Evolutionary conservation across 2,888 invertebrate species (phyloP).

Genomic region (Napeogenes sylphis): DNA sequence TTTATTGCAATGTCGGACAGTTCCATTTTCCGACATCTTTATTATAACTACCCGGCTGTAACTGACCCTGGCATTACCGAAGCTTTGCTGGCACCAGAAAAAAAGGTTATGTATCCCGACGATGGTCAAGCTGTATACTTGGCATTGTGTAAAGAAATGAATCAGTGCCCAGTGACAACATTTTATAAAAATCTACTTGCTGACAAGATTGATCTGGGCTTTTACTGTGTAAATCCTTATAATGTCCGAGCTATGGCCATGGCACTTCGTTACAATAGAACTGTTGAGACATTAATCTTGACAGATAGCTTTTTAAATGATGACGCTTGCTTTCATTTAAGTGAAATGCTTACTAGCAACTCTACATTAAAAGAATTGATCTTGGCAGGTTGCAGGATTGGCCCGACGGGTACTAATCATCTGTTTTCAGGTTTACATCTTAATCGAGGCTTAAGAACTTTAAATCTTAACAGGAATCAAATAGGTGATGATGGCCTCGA

Average conservation of each 20-base stretch:
- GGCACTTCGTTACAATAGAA: constrained; percentile 50
- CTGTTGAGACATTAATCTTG: constrained; percentile 47
- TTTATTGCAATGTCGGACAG: constrained; percentile 54
- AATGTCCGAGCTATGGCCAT: constrained; percentile 55
- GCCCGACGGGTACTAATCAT: constrained; percentile 42
- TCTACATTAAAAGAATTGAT: constrained; percentile 45
- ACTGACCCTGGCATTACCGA: constrained; percentile 55
- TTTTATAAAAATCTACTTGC: constrained; percentile 48
- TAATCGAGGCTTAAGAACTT: constrained; percentile 41
- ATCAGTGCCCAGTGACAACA: constrained; percentile 44
- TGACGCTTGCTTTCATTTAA: constrained; percentile 60
- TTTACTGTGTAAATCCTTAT: constrained; percentile 55
- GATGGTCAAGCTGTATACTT: constrained; percentile 62
- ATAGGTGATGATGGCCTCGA: constrained; percentile 47
- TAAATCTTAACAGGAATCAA: constrained; percentile 50
- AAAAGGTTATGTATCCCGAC: constrained; percentile 41
- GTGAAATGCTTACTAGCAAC: constrained; percentile 52
- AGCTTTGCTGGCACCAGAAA: constrained; percentile 47
- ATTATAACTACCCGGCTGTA: constrained; percentile 57
- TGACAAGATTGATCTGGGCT: constrained; percentile 50
- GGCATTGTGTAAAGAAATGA: constrained; percentile 53
- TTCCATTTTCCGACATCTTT: constrained; percentile 51
- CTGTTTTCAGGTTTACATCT: constrained; percentile 39
- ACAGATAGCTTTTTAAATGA: constrained; percentile 55
- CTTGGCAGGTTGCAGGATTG: constrained; percentile 59